phyloP scores from a whole-genome alignment of 2,113 vertebrate genomes.

The Sapajus apella region DNA sequence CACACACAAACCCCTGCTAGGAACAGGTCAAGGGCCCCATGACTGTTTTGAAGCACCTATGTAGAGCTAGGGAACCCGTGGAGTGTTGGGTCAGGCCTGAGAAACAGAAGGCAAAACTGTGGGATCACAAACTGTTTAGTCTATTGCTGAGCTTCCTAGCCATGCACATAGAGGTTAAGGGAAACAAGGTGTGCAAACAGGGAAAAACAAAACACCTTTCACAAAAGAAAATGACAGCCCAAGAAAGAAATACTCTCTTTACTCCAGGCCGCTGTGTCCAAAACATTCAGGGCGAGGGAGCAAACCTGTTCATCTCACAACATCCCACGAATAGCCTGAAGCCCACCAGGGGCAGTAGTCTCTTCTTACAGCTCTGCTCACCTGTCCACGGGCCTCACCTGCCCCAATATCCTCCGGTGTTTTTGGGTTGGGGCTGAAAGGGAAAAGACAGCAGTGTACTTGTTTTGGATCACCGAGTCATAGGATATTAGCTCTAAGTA shows the following conservation, averaged over 20 bases:
- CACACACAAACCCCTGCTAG: not conserved
- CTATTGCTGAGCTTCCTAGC: not conserved
- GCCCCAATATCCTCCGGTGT: not conserved
- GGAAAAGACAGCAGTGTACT: not conserved
- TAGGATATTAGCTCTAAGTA: not conserved
- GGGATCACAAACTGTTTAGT: not conserved
- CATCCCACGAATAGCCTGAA: no score
- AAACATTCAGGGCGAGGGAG: not conserved
- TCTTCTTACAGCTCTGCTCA: not conserved
- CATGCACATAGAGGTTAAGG: not conserved
- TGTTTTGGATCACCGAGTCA: not conserved
- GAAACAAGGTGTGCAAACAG: not conserved
- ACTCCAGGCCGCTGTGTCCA: not conserved
- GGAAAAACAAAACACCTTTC: not conserved
- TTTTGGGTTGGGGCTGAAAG: not conserved
- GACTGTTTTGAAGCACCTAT: not conserved
- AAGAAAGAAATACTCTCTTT: not conserved
- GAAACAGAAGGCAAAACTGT: constrained; percentile 20
- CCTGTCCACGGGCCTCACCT: not conserved
- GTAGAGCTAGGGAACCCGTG: not conserved
- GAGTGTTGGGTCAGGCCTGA: not conserved
- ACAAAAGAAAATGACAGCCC: not conserved
- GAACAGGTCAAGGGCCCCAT: not conserved
- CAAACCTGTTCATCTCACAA: not conserved
- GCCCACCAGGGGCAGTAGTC: no score